These are phyloP conservation scores for Colossoma macropomum DNA, from an alignment of 2,113 vertebrate genomes.

Conservation along the genomic window DNA sequence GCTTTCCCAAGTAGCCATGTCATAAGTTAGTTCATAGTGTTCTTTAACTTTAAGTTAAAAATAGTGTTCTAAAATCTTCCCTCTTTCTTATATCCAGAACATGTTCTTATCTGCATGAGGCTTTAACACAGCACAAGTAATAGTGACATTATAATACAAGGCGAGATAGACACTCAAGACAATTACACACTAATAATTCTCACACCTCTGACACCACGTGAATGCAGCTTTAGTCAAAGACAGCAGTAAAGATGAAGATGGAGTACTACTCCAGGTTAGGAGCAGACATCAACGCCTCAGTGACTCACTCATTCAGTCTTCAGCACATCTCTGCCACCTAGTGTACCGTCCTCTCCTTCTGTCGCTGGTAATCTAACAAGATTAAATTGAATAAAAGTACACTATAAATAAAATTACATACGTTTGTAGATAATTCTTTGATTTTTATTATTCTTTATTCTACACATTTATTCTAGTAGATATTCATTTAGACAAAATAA, in stretches of 20 bases:
- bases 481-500: background rate
- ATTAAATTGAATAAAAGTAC: background rate
- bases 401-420: background rate
- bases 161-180: no score
- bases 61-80: background rate
- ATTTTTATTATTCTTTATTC: background rate
- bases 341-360: conserved; percentile 97
- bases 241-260: background rate
- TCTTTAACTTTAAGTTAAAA: background rate
- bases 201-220: background rate
- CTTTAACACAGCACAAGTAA: background rate
- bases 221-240: conserved; percentile 15
- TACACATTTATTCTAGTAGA: no score
- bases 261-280: background rate
- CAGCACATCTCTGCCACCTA: conserved; percentile 73
- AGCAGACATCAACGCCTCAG: conserved; percentile 5
- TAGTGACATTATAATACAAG: no score
- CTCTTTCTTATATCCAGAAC: background rate
- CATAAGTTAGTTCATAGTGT: background rate
- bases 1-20: no score
- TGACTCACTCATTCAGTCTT: background rate
- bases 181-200: background rate
- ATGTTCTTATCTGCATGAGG: background rate
- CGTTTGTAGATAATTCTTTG: no score
- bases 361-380: conserved; percentile 90